Evolutionary conservation across 1,140 invertebrate genomes (phyloP).

Genomic region (Procambarus virginalis): DNA sequence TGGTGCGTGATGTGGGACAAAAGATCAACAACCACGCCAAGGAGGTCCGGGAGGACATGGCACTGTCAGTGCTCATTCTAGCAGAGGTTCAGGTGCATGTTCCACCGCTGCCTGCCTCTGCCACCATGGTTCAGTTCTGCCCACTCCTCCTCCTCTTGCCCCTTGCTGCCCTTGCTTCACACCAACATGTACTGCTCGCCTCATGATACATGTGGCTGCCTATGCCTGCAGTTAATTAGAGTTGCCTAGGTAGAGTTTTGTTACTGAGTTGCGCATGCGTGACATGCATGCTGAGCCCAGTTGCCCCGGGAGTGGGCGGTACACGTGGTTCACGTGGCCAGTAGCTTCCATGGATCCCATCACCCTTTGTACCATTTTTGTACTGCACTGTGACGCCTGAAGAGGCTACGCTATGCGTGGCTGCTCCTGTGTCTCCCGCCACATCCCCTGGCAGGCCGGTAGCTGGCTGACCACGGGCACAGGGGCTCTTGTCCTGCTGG

Average conservation of each 20-base stretch:
- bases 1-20: slow-evolving; percentile 85
- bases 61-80: slow-evolving; percentile 92
- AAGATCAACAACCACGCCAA: slow-evolving; percentile 89
- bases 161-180: slow-evolving; percentile 22
- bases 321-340: slow-evolving; percentile 49
- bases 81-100: slow-evolving; percentile 88
- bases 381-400: slow-evolving; percentile 48
- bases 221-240: slow-evolving; percentile 62
- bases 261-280: slow-evolving; percentile 65
- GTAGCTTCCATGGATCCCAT: slow-evolving; percentile 58
- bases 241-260: slow-evolving; percentile 65
- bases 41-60: slow-evolving; percentile 87
- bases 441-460: slow-evolving; percentile 4
- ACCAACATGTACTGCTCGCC: slow-evolving; percentile 39
- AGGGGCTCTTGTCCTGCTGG: slow-evolving; percentile 27
- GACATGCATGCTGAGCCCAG: slow-evolving; percentile 47
- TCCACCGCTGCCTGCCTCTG: slow-evolving; percentile 68
- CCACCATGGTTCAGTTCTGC: slow-evolving; percentile 12
- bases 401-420: slow-evolving; percentile 11
- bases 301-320: slow-evolving; percentile 47
- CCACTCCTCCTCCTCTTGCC: not conserved
- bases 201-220: slow-evolving; percentile 64
- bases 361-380: slow-evolving; percentile 62
- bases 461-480: slow-evolving; percentile 11
- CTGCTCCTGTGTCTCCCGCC: not conserved